phyloP scores from a whole-genome alignment of 2,113 vertebrate genomes.

The Clupea harengus region DNA sequence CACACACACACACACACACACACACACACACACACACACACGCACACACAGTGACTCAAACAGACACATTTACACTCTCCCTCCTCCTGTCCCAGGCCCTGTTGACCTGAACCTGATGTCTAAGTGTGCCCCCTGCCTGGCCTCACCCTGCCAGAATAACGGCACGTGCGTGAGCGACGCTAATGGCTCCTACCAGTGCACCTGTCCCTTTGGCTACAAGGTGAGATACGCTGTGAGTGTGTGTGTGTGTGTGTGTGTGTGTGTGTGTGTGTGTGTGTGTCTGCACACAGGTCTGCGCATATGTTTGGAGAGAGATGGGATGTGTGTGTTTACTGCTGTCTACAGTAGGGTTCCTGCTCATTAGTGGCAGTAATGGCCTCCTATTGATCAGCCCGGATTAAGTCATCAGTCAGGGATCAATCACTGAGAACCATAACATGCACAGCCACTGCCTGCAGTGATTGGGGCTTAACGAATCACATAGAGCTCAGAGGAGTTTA shows the following conservation, averaged over 20 bases:
- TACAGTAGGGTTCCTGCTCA: too few relatives aligned
- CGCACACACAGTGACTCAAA: background rate
- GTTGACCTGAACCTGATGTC: conserved; percentile 81
- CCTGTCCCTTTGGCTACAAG: conserved; percentile 92
- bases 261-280: too few relatives aligned
- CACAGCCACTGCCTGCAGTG: conserved; percentile 32
- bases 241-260: too few relatives aligned
- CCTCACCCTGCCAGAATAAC: conserved; percentile 87
- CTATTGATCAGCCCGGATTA: too few relatives aligned
- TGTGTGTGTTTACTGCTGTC: too few relatives aligned
- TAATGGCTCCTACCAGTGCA: conserved; percentile 82
- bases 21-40: background rate
- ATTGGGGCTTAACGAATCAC: too few relatives aligned
- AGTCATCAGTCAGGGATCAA: too few relatives aligned
- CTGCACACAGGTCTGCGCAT: too few relatives aligned
- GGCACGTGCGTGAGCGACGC: conserved; percentile 84
- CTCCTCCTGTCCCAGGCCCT: conserved; percentile 70
- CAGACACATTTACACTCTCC: background rate
- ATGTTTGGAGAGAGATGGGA: too few relatives aligned
- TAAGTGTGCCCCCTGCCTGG: conserved; percentile 92
- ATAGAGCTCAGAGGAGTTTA: too few relatives aligned
- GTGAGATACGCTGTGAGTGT: conserved; percentile 62
- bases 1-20: background rate
- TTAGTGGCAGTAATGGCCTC: too few relatives aligned
- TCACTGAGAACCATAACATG: conserved; percentile 18